Base-by-base conservation (phyloP, 1,140 invertebrate genomes). In the Frieseomelitta varia region DNA sequence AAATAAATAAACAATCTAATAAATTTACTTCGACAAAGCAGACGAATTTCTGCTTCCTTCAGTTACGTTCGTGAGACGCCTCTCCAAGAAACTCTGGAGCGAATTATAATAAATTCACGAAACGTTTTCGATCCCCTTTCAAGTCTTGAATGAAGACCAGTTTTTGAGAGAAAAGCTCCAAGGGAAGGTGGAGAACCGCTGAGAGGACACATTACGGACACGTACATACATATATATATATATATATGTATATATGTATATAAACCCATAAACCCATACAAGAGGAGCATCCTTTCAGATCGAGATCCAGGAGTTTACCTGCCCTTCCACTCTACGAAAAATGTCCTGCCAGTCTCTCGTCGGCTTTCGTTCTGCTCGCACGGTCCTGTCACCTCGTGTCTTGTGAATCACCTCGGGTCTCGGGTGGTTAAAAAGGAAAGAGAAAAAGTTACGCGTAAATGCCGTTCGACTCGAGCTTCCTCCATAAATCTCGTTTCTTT, bases 311-410 rank as follows among this genome's bases (percentile, higher is more conserved):
- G 19, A 58, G 11, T 47, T 65, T 85, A 75, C 80, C 83, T 74
- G 79, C 72, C 84, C 86, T 76, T 81, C 73, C 65, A 56, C 30
- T 78, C 69, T 78, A 78, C 72, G 27, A 83, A 88, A 47, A 85
- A 53, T 87, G 78, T 85, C 65, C 83, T 73, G 65, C 61, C 86
- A 87, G 88, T 85, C 27, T 39, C 77, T 84, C 27, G 39, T 63
- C 47, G 73, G 74, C 77, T 83, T 69, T 86, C 86, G 81, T 65
- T 27, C 61, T 17, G 75, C 17, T n/a, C 56, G 73, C 53, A 80
- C 51, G 53, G 39, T 17, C 17, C 21, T 65, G 39, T 15, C 39
- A 1, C 0, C 19, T 19, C 19, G 12, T 10, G 6, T n/a, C 17
- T 4, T 19, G 4, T 76, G 53, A 74, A 34, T 56, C 47, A 53